Evolutionary conservation across 2,797 vertebrate species (phyloP).

Genomic region (Ateles fusciceps): DNA sequence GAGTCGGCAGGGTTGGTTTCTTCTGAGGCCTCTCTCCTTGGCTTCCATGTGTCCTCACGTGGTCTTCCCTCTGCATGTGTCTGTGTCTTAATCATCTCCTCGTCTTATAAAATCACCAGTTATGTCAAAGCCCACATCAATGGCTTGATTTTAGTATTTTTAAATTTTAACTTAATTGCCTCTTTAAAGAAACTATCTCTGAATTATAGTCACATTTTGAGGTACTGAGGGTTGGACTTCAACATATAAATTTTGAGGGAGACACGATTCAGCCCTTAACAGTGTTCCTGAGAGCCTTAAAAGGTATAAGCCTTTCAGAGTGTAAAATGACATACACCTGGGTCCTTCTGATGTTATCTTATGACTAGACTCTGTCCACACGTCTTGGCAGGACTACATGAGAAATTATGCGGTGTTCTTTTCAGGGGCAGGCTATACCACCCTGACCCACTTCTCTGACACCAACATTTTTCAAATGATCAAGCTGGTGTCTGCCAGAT

Average conservation of each 20-base stretch:
- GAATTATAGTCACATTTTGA: neutral
- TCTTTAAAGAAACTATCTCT: neutral
- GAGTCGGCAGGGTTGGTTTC: neutral
- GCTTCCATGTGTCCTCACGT: neutral
- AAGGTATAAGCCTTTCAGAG: neutral
- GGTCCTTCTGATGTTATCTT: neutral
- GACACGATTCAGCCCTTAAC: neutral
- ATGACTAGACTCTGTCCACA: neutral
- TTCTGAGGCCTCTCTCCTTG: neutral
- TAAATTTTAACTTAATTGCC: neutral
- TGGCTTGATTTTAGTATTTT: neutral
- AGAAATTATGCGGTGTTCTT: neutral
- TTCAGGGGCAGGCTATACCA: neutral
- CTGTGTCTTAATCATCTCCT: neutral
- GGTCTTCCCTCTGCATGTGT: neutral
- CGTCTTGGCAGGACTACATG: neutral
- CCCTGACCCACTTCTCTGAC: neutral
- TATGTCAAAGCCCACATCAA: neutral
- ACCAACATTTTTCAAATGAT: neutral
- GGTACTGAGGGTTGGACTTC: neutral
- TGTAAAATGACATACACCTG: neutral
- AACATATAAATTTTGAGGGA: neutral
- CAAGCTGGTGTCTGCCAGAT: neutral
- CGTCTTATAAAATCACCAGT: neutral
- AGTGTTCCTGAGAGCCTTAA: neutral